Evolutionary conservation across 2,797 vertebrate genomes (phyloP), one percentile per base, ranked within the genome.

Genomic region (Odontamblyopus lacepedii): DNA sequence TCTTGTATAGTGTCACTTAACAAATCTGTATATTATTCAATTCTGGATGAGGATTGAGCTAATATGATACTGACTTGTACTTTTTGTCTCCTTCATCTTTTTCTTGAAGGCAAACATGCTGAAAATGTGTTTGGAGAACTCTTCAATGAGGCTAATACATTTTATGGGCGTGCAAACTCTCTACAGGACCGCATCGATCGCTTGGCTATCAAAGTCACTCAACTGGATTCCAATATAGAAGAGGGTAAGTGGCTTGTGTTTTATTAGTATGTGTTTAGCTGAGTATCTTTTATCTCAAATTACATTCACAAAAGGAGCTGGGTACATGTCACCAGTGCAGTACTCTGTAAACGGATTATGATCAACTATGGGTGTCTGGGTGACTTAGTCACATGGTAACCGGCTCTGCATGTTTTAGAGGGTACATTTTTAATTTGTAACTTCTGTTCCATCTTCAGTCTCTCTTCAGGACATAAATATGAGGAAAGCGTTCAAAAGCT

Each of bases 81-180:
- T 16, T 27, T 26, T 27, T 51, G 11, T 32, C 8, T 19, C 26
- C 11, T 27, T 19, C 51, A 13, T 67, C 5, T 60, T 15, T 56
- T 81, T 70, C 18, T 61, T 83, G 32, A 69, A 97, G 96, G 96
- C 87, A 94, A 94, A 76, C 96, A 97, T 0, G 96, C 96, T 0
- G 96, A 97, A 90, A 95, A 96, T 80, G 95, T 97, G 57, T 97
- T 97, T 0, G 95, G 95, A 0, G 96, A 97, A 81, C 94, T 97
- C 29, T 97, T 97, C 76, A 95, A 95, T 0, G 95, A 97, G 85
- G 96, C 96, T 67, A 96, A 96, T 85, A 94, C 93, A 19, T 97
- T 97, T 89, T 96, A 96, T 71, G 78, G 92, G 82, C 85, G 96
- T 9, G 95, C 96, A 77, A 96, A 96, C 81, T 95, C 93, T 0